Base-by-base conservation (phyloP, 2,888 invertebrate species). In the Drosophila kokeensis region DNA sequence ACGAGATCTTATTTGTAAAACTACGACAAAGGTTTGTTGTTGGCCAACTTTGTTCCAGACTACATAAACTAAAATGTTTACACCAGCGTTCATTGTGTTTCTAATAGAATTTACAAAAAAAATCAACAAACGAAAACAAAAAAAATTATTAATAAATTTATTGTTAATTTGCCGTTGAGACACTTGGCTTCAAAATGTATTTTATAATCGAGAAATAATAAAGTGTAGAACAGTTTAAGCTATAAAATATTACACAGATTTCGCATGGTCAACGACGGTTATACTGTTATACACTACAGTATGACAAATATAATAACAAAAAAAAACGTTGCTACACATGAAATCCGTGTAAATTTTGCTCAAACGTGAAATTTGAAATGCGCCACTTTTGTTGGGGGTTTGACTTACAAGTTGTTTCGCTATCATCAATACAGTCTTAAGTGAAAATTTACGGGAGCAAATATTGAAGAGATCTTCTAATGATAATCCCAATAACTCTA, bases 381-480 rank as follows among this genome's bases (percentile, higher is more conserved):
- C 18, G 50, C 15, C 21, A 36, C 29, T 29, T 67, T 45, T 21
- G 42, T 58, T 42, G 34, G 29, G 21, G 24, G 24, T 42, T 72
- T 69, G 91, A 95, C 96, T 96, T 94, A 98, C 98, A 95, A 99
- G 96, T 95, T 99, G 99, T 95, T 98, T 98, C 94, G 99, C 98
- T 94, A 98, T 96, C 98, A 98, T 98, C 94, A 98, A 96, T 94
- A 99, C 99, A 94, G 99, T 99, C 96, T 99, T 99, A 94, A 99
- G 95, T 93, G 97, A 96, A 95, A 99, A 99, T 94, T 97, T 97
- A 93, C 99, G 96, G 94, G 99, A 98, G 95, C 99, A 99, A 92
- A 99, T 95, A 95, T 99, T 99, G 95, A 99, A 99, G 91, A 99
- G 96, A 94, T 99, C 99, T 95, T 99, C 99, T 92, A 99, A 95